Base-by-base conservation (phyloP, 2,888 invertebrate genomes). In the Lepas anatifera region DNA sequence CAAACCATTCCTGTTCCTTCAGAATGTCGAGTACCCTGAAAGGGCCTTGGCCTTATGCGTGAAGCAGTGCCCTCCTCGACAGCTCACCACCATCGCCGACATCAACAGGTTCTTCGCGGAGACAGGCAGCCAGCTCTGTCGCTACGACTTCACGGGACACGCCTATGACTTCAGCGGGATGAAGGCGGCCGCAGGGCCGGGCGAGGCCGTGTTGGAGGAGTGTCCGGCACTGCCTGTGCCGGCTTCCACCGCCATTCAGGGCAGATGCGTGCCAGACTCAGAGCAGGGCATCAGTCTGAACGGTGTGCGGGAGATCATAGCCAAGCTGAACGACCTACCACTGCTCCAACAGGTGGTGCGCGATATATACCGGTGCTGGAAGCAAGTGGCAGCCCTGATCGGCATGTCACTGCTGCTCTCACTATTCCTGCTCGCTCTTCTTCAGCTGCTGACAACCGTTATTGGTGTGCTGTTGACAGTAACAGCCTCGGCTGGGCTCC, bases 381-480 rank as follows among this genome's bases (percentile, higher is more conserved):
- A 86, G 77, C 87, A 90, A 79, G 90, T 96, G 81, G 84, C 92
- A 68, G 86, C 86, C 46, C 85, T 95, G 76, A 88, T 90, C 16
- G 58, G 8, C 8, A 16, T 16, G 35, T 32, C 58, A 4, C 69
- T 87, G 89, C 72, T 90, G 76, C 84, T 93, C 75, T 92, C 95
- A 4, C 83, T 95, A 71, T 81, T 89, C 11, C 87, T 92, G 83
- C 89, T 95, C 48, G 86, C 89, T 67, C 85, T 95, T 75, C 86
- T 95, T 76, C 91, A 94, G 78, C 86, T 90, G 78, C 78, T 95
- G 75, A 92, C 95, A 0, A 86, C 87, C 71, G 79, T 94, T 68
- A 90, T 95, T 8, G 90, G 95, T 6, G 92, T 91, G 87, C 85
- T 94, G 73, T 90, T 95, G 75, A 90, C 95, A 85, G 85, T 89